phyloP scores from a whole-genome alignment of 2,113 vertebrate genomes.

The Galbula dea region DNA sequence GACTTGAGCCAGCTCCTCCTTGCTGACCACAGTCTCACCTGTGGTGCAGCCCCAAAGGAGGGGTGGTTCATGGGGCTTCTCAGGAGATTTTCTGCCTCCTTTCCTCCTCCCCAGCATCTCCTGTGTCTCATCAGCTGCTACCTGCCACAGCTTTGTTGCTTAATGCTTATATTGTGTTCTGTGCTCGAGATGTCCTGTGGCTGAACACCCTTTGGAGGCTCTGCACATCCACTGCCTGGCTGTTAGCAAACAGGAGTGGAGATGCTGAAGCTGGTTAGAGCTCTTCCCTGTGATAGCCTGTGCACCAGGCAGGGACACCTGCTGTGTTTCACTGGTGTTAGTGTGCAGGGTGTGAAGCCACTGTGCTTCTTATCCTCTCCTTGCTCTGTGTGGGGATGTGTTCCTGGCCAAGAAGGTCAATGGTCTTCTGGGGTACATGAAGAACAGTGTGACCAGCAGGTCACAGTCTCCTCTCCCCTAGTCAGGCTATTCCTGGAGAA shows the following conservation, averaged over 20 bases:
- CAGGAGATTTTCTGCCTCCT: neutral
- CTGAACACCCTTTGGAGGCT: neutral
- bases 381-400: neutral
- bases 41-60: neutral
- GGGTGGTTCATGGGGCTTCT: neutral
- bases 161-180: fast-evolving
- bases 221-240: fast-evolving
- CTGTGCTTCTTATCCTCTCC: neutral
- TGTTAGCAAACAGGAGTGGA: neutral
- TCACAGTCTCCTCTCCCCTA: neutral
- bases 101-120: neutral
- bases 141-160: neutral
- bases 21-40: fast-evolving
- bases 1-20: neutral
- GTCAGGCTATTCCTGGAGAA: neutral
- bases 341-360: neutral
- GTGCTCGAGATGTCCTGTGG: neutral
- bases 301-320: neutral
- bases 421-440: neutral
- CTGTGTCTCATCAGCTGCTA: neutral
- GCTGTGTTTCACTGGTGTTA: fast-evolving
- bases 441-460: neutral
- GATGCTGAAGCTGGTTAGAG: neutral
- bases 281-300: fast-evolving
- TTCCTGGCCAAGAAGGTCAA: neutral